Evolutionary conservation across 2,113 vertebrate genomes (phyloP).

Genomic region (Carollia perspicillata): DNA sequence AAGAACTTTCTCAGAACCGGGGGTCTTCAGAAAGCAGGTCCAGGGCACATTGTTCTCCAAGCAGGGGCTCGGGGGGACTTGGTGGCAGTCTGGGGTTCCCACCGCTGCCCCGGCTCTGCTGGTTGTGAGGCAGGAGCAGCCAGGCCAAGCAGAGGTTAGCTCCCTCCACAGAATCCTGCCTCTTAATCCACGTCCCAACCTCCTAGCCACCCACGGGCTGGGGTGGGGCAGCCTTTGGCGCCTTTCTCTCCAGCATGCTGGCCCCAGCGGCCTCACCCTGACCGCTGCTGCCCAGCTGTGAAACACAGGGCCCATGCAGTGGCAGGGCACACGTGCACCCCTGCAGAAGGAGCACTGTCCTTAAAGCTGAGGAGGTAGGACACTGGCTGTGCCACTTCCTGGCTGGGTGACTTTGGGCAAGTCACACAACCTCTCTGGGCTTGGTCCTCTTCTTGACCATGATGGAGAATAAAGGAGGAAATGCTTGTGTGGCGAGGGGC

Average conservation of each 20-base stretch:
- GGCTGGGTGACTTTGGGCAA: no score
- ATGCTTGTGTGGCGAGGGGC: not conserved
- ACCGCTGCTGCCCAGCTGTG: not conserved
- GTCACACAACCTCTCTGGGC: not conserved
- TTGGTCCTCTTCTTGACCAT: not conserved
- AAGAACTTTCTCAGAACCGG: not conserved
- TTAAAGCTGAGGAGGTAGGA: no score
- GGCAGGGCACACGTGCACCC: not conserved
- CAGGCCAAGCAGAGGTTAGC: not conserved
- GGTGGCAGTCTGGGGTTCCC: not conserved
- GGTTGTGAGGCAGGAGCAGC: not conserved
- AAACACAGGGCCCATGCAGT: not conserved
- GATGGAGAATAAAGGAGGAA: not conserved
- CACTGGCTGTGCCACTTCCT: not conserved
- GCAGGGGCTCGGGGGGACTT: no score
- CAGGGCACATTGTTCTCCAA: not conserved
- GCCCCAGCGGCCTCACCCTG: no score
- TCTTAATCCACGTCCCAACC: not conserved
- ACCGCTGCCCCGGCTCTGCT: not conserved
- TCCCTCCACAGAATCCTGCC: not conserved
- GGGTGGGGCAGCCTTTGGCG: not conserved
- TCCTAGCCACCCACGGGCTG: not conserved
- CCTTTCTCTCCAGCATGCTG: not conserved
- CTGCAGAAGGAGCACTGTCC: not conserved
- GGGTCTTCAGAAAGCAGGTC: not conserved